Evolutionary conservation across 2,888 invertebrate species (phyloP).

Genomic region (Lissocephala sabroskyi): DNA sequence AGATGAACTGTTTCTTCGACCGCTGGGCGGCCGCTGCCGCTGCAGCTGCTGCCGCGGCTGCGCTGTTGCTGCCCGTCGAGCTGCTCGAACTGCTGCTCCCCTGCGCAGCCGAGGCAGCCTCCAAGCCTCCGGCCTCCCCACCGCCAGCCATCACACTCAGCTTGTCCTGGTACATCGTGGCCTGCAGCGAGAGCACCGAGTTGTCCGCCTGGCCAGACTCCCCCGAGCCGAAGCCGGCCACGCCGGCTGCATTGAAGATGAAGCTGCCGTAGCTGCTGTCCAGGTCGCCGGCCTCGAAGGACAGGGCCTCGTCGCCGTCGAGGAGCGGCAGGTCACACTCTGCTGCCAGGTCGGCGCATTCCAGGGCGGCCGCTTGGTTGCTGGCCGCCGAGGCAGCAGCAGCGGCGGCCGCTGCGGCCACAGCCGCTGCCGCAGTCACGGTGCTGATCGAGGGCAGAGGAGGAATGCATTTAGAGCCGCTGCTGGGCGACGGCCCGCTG

Average conservation of each 20-base stretch:
- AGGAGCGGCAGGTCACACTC: constrained; percentile 80
- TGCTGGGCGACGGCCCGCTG: constrained; percentile 60
- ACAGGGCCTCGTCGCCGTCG: constrained; percentile 82
- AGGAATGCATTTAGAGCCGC: constrained; percentile 23
- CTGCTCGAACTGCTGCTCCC: not conserved
- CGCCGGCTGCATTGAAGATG: constrained; percentile 75
- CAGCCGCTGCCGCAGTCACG: constrained; percentile 54
- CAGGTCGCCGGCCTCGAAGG: constrained; percentile 73
- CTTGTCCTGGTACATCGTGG: constrained; percentile 70
- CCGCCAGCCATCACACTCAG: constrained; percentile 47
- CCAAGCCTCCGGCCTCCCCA: not conserved
- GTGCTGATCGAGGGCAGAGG: constrained; percentile 74
- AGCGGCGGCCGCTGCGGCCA: constrained; percentile 73
- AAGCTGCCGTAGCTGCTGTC: constrained; percentile 82
- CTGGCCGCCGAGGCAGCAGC: constrained; percentile 68
- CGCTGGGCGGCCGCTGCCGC: constrained; percentile 72
- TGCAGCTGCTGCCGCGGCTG: constrained; percentile 45
- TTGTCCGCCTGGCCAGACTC: constrained; percentile 53
- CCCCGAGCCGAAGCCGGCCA: constrained; percentile 27
- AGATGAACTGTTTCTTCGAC: constrained; percentile 99
- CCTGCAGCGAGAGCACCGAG: constrained; percentile 61
- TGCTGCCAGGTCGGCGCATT: constrained; percentile 76
- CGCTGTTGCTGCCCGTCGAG: constrained; percentile 22
- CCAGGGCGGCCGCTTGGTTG: constrained; percentile 74
- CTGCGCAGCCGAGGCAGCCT: constrained; percentile 15